Evolutionary conservation across 2,797 vertebrate genomes (phyloP), one percentile per base, ranked within the genome.

Genomic region (Petrocephalus schoutedeni): DNA sequence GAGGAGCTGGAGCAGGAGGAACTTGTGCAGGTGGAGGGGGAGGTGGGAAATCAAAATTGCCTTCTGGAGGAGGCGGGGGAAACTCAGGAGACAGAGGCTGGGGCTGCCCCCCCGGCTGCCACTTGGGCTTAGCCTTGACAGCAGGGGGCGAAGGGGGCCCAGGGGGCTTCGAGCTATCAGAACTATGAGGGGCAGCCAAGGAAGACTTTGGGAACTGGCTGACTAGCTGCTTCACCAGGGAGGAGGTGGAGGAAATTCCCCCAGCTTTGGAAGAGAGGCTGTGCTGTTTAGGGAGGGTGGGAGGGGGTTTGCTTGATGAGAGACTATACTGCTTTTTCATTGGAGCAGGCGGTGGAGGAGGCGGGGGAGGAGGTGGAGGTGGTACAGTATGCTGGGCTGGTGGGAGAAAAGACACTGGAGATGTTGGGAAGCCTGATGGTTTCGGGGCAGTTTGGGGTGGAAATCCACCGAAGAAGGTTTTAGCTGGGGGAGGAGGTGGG

Each of bases 91-190:
- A 97, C 85, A 91, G 93, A 0, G 89, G 83, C 89, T 92, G 93
- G 0, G 94, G 93, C 36, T 93, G 93, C 0, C 93, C 93, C 57
- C 93, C 88, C 0, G 96, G 97, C 92, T 98, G 98, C 98, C 98
- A 99, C 92, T 96, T 97, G 89, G 98, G 98, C 92, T 99, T 99
- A 61, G 96, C 96, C 92, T 98, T 99, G 67, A 99, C 98, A 4
- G 97, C 97, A 9, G 98, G 98, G 8, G 97, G 97, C 0, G 97
- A 98, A 64, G 96, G 96, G 0, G 97, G 97, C 7, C 95, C 92
- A 90, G 87, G 53, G 0, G 41, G 91, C 61, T 96, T 95, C 0
- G 95, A 93, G 90, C 67, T 87, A 51, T 96, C 93, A 0, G 93
- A 89, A 87, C 96, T 91, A 91, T 95, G 96, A 28, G 90, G 5